A percentile compares a stretch with the other conserved stretches of the same genome.
These are phyloP conservation scores for Ptychoptera albimana DNA, from an alignment of 2,888 invertebrate genomes.

Conservation along the genomic window DNA sequence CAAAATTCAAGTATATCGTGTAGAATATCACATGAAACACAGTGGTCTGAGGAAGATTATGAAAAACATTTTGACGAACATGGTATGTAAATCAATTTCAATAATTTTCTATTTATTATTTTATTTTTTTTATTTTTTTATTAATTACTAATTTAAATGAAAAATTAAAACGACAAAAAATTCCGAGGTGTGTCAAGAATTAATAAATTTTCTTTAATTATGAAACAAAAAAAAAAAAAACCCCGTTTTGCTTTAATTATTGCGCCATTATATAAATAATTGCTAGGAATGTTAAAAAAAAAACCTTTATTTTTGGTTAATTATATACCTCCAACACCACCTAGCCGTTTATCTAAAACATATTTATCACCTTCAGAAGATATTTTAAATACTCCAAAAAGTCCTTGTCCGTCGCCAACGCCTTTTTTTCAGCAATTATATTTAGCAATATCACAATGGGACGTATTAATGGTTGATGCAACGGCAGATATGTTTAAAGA, in stretches of 20 bases:
- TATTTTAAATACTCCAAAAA: conserved; percentile 1
- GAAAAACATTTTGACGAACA: conserved; percentile 81
- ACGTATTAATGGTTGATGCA: conserved; percentile 20
- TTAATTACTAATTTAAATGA: not conserved
- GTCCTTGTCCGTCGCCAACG: conserved; percentile 29
- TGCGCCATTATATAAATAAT: conserved; percentile 2
- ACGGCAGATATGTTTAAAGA: conserved; percentile 13
- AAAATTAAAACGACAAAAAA: not conserved
- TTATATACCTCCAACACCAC: conserved; percentile 15
- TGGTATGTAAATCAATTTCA: conserved; percentile 37
- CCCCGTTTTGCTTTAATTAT: conserved; percentile 6
- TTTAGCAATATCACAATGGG: conserved; percentile 25
- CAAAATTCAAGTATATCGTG: conserved; percentile 14
- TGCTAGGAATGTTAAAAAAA: conserved; percentile 7
- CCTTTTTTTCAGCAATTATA: conserved; percentile 37
- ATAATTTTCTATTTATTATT: no score
- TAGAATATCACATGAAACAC: conserved; percentile 47
- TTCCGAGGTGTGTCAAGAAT: not conserved
- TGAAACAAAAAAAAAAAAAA: no score
- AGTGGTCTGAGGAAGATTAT: conserved; percentile 74
- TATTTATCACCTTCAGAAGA: conserved; percentile 1
- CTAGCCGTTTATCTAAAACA: conserved; percentile 5
- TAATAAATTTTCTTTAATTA: not conserved
- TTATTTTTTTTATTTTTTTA: not conserved
- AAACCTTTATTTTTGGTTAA: conserved; percentile 10